Evolutionary conservation across 2,113 vertebrate genomes (phyloP), one percentile per base, ranked within the genome.

Genomic region (Centropus unirufus): DNA sequence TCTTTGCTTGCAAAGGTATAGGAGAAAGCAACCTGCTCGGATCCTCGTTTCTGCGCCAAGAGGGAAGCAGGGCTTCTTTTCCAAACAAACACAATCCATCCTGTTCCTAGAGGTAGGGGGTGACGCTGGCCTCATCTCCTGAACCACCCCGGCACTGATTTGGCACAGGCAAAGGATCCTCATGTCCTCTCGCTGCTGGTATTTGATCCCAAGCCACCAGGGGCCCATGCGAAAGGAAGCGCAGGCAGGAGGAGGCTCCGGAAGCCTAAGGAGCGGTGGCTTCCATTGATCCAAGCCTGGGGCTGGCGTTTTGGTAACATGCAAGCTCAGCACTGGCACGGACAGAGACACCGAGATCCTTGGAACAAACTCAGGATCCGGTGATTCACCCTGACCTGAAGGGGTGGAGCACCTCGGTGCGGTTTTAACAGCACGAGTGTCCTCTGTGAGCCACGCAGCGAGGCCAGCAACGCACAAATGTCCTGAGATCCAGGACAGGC

Each of bases 261-360:
- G 18, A 63, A 82, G 74, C 59, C 67, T 42, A 55, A 70, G 6
- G 69, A 89, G 73, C 44, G 42, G 21, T 16, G 58, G 52, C 63
- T 87, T 85, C 36, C 61, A 89, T 59, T 1, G 0, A 79, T 89
- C 87, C n/a, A 51, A 86, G 83, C 59, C 49, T 34, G n/a, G 55
- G 89, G 67, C 3, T 92, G 93, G 84, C 87, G 90, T 92, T 80
- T 91, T 81, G 47, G 93, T 91, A 93, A 83, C 63, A 74, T 69
- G 95, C 74, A 73, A 90, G 77, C 78, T 94, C 84, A 85, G 77
- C 51, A 32, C 91, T 76, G 90, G 76, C 23, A 89, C 81, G 94
- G 89, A 88, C 72, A 93, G 87, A 91, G 5, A 47, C 26, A 92
- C 77, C 5, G 11, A 51, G 57, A 87, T 77, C 61, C 72, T 94